Percentiles rank a stretch among this genome's conserved stretches.
Evolutionary conservation across 2,797 vertebrate genomes (phyloP).

Genomic region (Heteromormyrus szaboi): DNA sequence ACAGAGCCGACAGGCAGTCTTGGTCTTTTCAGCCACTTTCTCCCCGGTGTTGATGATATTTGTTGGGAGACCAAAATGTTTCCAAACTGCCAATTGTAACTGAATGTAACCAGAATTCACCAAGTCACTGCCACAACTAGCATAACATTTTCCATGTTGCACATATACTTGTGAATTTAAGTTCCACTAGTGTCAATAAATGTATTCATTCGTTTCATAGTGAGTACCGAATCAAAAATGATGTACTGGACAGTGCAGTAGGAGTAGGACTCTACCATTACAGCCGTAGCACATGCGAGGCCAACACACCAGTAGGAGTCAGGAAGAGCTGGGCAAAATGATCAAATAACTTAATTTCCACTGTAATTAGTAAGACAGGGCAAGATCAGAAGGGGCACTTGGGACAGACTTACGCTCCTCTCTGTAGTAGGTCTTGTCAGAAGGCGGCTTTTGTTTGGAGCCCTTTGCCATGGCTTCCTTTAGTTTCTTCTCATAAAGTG

Average conservation of each 20-base stretch:
- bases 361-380: not conserved
- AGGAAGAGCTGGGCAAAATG: not conserved
- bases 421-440: constrained; percentile 66
- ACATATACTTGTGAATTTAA: not conserved
- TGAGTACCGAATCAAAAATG: not conserved
- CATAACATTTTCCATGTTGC: not conserved
- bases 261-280: not conserved
- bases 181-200: not conserved
- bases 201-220: not conserved
- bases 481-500: constrained; percentile 60
- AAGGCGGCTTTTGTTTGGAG: not conserved
- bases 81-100: not conserved
- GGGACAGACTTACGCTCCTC: constrained; percentile 53
- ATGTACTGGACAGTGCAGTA: not conserved
- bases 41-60: not conserved
- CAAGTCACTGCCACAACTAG: not conserved
- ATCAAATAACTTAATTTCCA: not conserved
- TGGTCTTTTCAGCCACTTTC: not conserved
- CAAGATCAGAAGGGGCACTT: not conserved
- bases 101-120: not conserved
- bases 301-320: not conserved
- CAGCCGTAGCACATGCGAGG: not conserved
- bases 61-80: not conserved
- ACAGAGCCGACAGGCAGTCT: not conserved
- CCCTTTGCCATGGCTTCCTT: constrained; percentile 41